Evolutionary conservation across 92 coral and sea anemone species (phyloP), one percentile per base, ranked within the genome.

Genomic region (Montipora capitata): DNA sequence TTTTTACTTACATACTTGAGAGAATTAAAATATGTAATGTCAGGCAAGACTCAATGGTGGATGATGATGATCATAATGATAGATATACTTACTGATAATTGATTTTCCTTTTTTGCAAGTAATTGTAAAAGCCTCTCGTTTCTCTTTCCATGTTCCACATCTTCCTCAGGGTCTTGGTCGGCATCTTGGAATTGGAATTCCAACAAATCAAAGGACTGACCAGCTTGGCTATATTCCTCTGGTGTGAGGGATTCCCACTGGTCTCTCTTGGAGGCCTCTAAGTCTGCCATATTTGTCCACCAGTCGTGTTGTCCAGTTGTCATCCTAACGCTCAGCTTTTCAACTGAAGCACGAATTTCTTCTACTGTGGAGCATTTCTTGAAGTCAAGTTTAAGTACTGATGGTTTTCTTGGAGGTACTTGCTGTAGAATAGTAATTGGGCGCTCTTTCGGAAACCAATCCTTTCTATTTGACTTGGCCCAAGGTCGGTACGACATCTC

Each of bases 401-500:
- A 13, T 0, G 92, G 92, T 16, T 74, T 64, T n/a, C 72, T 75
- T 2, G 80, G 89, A 5, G 76, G 81, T 1, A 63, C 15, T 6
- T 82, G 16, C 2, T 59, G 56, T 18, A 88, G 52, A 4, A 76
- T 14, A 5, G 76, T 68, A 11, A 83, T 70, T 1, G 85, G 93
- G 8, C 70, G 62, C 70, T 67, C 85, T 40, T 54, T 27, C 0
- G 91, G 91, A 1, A 70, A 72, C 94, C 91, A 87, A n/a, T n/a
- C n/a, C n/a, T n/a, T n/a, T 20, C 80, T 72, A 10, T 44, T 68
- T 6, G 94, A 58, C 44, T 68, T 81, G 3, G 91, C 78, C 89
- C 91, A 82, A 63, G 83, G 82, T n/a, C 89, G 69, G 82, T 87
- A 91, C 4, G 73, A 61, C 91, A 90, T 85, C 54, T 90, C 91